phyloP scores from a whole-genome alignment of 92 coral and sea anemone species.

The Phenganax stokvisi region DNA sequence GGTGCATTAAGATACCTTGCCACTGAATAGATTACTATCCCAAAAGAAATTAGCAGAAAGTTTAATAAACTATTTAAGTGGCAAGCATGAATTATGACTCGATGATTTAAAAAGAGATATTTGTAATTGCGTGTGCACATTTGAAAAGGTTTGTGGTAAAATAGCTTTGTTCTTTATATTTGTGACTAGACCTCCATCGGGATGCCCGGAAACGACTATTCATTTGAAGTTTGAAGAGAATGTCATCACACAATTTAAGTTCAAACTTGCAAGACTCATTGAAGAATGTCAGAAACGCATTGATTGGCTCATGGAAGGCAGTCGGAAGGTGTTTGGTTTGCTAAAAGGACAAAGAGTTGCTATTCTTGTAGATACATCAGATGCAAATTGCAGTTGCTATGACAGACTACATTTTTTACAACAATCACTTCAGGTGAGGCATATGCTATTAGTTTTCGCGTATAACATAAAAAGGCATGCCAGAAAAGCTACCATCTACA shows the following conservation, averaged over 20 bases:
- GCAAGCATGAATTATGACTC: too few relatives aligned
- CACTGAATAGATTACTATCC: neutral
- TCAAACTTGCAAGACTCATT: conserved; percentile 53
- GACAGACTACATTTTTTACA: conserved; percentile 85
- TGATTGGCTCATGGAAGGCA: conserved; percentile 78
- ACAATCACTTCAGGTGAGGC: conserved; percentile 73
- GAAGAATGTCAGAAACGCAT: conserved; percentile 86
- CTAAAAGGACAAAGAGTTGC: conserved; percentile 87
- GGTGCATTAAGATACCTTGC: neutral
- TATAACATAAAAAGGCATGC: neutral
- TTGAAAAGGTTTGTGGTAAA: neutral
- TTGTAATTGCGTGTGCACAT: too few relatives aligned
- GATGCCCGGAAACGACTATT: conserved; percentile 12
- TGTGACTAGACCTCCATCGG: conserved; percentile 4
- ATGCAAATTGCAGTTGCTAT: conserved; percentile 82
- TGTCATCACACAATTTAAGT: conserved; percentile 21
- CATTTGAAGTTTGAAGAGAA: conserved; percentile 35
- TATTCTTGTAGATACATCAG: conserved; percentile 88
- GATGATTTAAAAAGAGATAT: too few relatives aligned
- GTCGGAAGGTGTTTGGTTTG: conserved; percentile 94
- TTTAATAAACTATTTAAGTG: too few relatives aligned
- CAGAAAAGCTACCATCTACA: neutral
- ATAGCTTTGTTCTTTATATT: neutral
- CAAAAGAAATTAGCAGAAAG: too few relatives aligned
- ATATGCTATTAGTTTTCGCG: neutral